A percentile compares a stretch with the other conserved stretches of the same genome.
phyloP scores from a whole-genome alignment of 1,140 invertebrate species.

The Zaprionus ornatus region DNA sequence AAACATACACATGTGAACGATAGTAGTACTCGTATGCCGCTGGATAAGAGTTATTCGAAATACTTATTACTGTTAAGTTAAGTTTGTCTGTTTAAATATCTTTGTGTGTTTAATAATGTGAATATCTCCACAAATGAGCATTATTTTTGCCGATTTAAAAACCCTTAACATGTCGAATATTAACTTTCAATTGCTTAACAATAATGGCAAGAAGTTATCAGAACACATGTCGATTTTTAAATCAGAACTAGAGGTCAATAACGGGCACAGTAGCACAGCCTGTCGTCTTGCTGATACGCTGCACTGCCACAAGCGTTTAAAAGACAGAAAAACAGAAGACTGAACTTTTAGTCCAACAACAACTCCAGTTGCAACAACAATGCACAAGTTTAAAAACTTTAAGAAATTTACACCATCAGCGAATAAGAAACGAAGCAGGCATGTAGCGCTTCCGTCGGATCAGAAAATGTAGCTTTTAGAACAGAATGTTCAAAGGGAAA shows the following conservation, averaged over 20 bases:
- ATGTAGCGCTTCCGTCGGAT: conserved; percentile 49
- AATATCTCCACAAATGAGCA: too few relatives aligned
- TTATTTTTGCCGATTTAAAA: too few relatives aligned
- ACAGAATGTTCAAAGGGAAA: conserved; percentile 56
- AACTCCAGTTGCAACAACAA: conserved; percentile 53
- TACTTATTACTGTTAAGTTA: too few relatives aligned
- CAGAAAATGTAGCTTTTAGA: conserved; percentile 34
- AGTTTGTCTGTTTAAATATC: too few relatives aligned
- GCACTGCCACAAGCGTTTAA: conserved; percentile 4
- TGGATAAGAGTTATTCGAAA: too few relatives aligned
- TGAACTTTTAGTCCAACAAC: conserved; percentile 54
- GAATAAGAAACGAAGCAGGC: conserved; percentile 63
- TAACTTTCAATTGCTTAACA: not conserved
- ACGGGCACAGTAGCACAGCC: not conserved
- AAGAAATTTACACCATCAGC: conserved; percentile 82
- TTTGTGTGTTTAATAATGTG: too few relatives aligned
- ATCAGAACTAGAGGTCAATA: conserved; percentile 14
- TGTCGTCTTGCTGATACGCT: not conserved
- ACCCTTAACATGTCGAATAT: too few relatives aligned
- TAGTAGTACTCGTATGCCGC: too few relatives aligned
- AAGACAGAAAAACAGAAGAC: conserved; percentile 46
- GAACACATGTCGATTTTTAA: conserved; percentile 9
- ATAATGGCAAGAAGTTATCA: not conserved
- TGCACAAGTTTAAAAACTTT: conserved; percentile 71
- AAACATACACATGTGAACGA: not conserved